phyloP scores from a whole-genome alignment of 2,888 invertebrate species.

The Euplagia quadripunctaria region DNA sequence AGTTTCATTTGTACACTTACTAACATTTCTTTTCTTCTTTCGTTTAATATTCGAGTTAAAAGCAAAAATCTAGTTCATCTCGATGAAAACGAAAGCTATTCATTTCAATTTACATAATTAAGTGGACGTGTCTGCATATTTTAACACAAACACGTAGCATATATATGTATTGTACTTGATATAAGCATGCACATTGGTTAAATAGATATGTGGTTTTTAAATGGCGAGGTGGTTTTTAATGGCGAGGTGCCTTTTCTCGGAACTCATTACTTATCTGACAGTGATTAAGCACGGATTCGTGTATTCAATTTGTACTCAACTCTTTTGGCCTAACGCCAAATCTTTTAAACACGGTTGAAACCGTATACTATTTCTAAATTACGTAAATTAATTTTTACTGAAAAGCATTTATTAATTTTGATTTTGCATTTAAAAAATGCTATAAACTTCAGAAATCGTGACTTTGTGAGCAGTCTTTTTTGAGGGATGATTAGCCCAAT shows the following conservation, averaged over 20 bases:
- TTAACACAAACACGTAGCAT: background rate
- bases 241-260: conserved; percentile 33
- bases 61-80: conserved; percentile 23
- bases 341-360: conserved; percentile 55
- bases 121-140: conserved; percentile 16
- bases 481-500: conserved; percentile 4
- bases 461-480: background rate
- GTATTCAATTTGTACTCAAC: conserved; percentile 65
- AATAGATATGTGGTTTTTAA: background rate
- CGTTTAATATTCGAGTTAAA: background rate
- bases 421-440: conserved; percentile 18
- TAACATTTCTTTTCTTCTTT: conserved; percentile 15
- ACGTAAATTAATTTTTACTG: conserved; percentile 47
- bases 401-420: conserved; percentile 27
- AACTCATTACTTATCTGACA: conserved; percentile 49
- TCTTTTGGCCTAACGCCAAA: conserved; percentile 64
- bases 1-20: background rate
- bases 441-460: conserved; percentile 4
- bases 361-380: conserved; percentile 45
- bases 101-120: conserved; percentile 10
- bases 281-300: conserved; percentile 64
- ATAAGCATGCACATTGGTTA: background rate
- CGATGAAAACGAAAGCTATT: conserved; percentile 20
- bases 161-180: background rate
- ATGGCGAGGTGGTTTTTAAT: conserved; percentile 12